Evolutionary conservation across 2,113 vertebrate species (phyloP), one percentile per base, ranked within the genome.

Genomic region (Anarrhichthys ocellatus): DNA sequence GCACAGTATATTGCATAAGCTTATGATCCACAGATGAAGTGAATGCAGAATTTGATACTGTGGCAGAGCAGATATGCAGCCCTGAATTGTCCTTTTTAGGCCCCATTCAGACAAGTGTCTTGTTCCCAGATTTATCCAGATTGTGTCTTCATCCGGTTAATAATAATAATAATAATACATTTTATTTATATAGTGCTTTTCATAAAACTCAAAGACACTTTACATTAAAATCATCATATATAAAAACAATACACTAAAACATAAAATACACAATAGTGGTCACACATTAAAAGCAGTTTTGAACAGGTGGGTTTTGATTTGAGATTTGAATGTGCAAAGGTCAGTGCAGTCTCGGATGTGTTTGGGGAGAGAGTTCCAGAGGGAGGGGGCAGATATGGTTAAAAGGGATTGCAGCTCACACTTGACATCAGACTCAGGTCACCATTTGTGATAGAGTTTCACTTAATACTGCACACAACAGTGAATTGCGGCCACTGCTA

Each of bases 91-190:
- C 36, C 32, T 18, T 75, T 34, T 65, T 24, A 38, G 22, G 52
- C 32, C 22, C 58, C 34, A 2, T 65, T 44, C 9, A 32, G 27
- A 73, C 18, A 1, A 42, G 32, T 9, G 24, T 76, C 70, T 64
- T 84, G 62, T 89, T 84, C 52, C 38, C 32, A 74, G 54, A 79
- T 50, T 56, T 54, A 61, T 61, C 38, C 46, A 80, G 32, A 44
- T 68, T 74, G 13, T 59, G 69, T 74, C 14, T 6, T 70, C 17
- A 64, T 61, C 15, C 10, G 27, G 27, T 27, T 27, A 27, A 27
- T 27, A 27, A 27, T 27, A 27, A 27, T 27, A 27, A 27, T 27
- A 27, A 27, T 27, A 27, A 27, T 27, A 27, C 27, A 27, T 27
- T 27, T 27, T 27, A 27, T 27, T 27, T 27, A 27, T 27, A 27